Evolutionary conservation across 2,113 vertebrate species (phyloP).

Genomic region (Crocuta crocuta): DNA sequence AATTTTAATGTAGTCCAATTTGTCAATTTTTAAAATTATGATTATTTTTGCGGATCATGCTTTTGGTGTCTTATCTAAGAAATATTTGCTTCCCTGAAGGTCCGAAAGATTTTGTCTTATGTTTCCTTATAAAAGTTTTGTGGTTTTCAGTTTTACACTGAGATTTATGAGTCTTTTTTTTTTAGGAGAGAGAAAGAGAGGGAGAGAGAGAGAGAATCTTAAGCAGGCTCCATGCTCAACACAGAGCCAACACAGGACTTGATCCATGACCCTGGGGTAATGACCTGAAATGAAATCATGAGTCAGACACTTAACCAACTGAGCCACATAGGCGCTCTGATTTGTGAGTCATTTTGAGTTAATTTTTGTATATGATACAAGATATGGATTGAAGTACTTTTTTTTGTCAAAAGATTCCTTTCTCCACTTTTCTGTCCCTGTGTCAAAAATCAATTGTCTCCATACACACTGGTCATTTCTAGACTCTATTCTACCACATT

Average conservation of each 20-base stretch:
- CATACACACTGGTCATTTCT: neutral
- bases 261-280: too few relatives aligned
- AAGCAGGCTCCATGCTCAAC: too few relatives aligned
- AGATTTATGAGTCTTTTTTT: neutral
- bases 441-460: neutral
- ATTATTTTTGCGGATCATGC: neutral
- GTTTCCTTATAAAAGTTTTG: neutral
- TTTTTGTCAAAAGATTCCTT: neutral
- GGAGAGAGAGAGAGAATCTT: too few relatives aligned
- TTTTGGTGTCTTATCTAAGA: neutral
- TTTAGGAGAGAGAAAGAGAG: too few relatives aligned
- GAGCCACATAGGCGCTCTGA: too few relatives aligned
- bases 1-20: neutral
- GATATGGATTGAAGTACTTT: neutral
- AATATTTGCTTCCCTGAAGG: neutral
- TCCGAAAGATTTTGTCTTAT: neutral
- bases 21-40: neutral
- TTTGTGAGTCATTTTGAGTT: neutral
- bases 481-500: neutral
- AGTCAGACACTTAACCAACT: too few relatives aligned
- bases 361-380: neutral
- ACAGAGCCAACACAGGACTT: too few relatives aligned
- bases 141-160: slow-evolving; percentile 11
- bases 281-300: too few relatives aligned
- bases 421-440: neutral